Percentiles rank a stretch among this genome's conserved stretches.
phyloP scores from a whole-genome alignment of 2,113 vertebrate genomes.

The Protobothrops flavoviridis region DNA sequence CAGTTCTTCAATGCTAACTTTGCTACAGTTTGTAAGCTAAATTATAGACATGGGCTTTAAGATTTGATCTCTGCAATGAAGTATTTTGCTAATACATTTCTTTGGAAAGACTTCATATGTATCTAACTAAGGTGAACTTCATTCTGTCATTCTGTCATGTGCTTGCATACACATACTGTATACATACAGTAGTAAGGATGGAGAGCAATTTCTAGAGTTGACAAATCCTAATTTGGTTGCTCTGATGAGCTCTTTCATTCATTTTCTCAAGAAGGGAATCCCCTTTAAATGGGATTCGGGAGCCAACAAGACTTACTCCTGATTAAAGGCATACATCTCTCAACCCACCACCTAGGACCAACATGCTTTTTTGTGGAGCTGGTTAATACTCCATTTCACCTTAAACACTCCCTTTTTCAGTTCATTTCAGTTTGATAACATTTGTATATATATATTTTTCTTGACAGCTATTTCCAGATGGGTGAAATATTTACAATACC shows the following conservation, averaged over 20 bases:
- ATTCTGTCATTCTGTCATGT: neutral
- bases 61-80: neutral
- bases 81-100: neutral
- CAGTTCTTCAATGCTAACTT: neutral
- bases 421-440: neutral
- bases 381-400: neutral
- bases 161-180: neutral
- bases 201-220: neutral
- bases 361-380: neutral
- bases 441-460: neutral
- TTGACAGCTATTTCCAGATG: neutral
- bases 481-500: neutral
- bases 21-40: neutral
- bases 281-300: neutral
- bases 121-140: neutral
- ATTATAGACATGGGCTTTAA: neutral
- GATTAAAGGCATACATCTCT: neutral
- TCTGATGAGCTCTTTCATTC: neutral
- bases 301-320: neutral
- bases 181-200: neutral
- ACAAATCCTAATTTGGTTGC: neutral
- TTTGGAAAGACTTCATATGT: neutral
- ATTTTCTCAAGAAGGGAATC: neutral
- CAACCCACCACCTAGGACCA: neutral
- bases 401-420: neutral